Evolutionary conservation across 1,140 invertebrate genomes (phyloP).

Genomic region (Tribolium castaneum): DNA sequence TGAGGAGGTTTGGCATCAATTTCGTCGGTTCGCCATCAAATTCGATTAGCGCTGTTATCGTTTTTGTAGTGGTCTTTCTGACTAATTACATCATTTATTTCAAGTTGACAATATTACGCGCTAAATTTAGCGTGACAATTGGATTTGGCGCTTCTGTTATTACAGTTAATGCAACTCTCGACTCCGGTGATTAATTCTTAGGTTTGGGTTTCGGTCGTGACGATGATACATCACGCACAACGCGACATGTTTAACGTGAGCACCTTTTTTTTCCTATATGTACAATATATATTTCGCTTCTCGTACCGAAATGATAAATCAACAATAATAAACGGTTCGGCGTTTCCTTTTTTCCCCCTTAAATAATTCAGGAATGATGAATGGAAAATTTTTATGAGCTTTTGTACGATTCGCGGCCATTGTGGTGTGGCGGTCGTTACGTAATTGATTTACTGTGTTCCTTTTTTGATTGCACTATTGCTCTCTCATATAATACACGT

Average conservation of each 20-base stretch:
- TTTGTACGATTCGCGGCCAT: constrained; percentile 19
- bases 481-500: constrained; percentile 19
- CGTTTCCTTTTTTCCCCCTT: constrained; percentile 12
- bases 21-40: background rate
- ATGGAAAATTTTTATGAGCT: constrained; percentile 34
- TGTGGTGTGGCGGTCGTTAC: constrained; percentile 8
- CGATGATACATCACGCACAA: constrained; percentile 7
- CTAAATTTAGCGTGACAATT: constrained; percentile 17
- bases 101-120: constrained; percentile 32
- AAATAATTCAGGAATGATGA: constrained; percentile 22
- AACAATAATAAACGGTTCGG: constrained; percentile 25
- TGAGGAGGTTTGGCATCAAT: background rate
- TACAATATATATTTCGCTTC: background rate
- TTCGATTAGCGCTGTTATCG: constrained; percentile 4
- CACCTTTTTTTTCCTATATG: background rate
- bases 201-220: background rate
- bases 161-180: background rate
- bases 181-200: constrained; percentile 7
- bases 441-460: constrained; percentile 30
- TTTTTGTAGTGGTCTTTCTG: constrained; percentile 15
- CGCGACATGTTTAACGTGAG: background rate
- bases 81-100: constrained; percentile 28
- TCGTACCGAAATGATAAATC: constrained; percentile 5
- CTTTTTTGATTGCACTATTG: constrained; percentile 7
- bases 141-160: constrained; percentile 21